Conservation (phyloP, 2,888 invertebrate genomes). For the Dicranocentrus wangi region DNA sequence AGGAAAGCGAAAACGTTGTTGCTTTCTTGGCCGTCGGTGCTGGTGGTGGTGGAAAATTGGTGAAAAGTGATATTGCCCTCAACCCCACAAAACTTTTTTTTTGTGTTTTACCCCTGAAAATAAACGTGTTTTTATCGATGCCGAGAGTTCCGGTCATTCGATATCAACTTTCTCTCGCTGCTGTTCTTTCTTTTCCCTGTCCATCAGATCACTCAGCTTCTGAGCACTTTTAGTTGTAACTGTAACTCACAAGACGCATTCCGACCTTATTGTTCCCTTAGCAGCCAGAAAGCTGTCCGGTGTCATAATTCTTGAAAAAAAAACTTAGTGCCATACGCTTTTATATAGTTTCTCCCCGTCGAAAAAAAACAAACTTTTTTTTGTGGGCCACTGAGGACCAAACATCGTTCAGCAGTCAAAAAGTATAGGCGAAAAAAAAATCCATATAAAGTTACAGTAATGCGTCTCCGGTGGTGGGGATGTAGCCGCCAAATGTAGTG, state of each 20-base stretch:
- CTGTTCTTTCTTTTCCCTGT: too few species aligned
- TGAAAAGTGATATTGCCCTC: conserved; percentile 14
- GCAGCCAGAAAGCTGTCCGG: conserved; percentile 54
- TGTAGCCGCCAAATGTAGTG: too few species aligned
- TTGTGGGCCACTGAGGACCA: conserved; percentile 62
- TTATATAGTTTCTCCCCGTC: conserved; percentile 48
- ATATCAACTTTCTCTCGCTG: neutral
- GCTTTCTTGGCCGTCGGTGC: neutral
- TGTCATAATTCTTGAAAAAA: conserved; percentile 32
- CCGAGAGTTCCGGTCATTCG: neutral
- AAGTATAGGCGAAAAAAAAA: conserved; percentile 31
- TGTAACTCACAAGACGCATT: conserved; percentile 49
- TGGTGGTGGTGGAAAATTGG: neutral
- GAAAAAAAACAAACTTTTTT: too few species aligned
- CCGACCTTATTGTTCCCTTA: conserved; percentile 58
- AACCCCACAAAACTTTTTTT: neutral
- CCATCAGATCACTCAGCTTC: neutral
- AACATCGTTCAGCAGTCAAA: conserved; percentile 63
- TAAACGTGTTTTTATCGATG: too few species aligned
- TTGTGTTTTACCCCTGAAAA: too few species aligned
- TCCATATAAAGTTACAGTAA: conserved; percentile 8
- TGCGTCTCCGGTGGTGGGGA: too few species aligned
- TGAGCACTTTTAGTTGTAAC: neutral
- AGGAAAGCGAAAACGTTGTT: too few species aligned
- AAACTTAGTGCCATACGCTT: conserved; percentile 51